These are phyloP conservation scores for Heloderma charlesbogerti DNA, from an alignment of 2,113 vertebrate species.

Conservation along the genomic window DNA sequence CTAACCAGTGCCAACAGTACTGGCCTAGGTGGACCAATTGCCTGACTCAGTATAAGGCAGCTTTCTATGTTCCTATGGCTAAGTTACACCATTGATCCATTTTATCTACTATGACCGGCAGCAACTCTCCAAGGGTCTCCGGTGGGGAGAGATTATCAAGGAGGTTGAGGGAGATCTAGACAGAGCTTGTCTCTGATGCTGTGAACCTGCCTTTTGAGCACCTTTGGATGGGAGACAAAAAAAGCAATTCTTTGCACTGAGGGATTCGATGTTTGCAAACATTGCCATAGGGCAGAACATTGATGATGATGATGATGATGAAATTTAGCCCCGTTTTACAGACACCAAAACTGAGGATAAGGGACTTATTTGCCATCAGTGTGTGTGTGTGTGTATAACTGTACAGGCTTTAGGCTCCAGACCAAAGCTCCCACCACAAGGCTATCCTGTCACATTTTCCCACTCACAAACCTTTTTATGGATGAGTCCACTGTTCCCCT, in stretches of 20 bases:
- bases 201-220: neutral
- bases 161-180: neutral
- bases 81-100: neutral
- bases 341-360: neutral
- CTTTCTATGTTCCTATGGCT: neutral
- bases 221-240: neutral
- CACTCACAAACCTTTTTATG: neutral
- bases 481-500: neutral
- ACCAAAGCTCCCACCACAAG: neutral
- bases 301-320: neutral
- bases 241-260: neutral
- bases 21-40: too few relatives aligned
- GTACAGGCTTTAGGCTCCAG: neutral
- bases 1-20: too few relatives aligned
- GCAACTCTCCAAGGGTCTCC: neutral
- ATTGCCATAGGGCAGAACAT: neutral
- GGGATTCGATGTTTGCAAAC: neutral
- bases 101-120: neutral
- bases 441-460: neutral
- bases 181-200: neutral
- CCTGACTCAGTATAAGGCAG: too few relatives aligned
- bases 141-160: neutral
- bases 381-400: neutral
- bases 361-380: neutral
- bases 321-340: neutral